phyloP scores from a whole-genome alignment of 2,888 invertebrate genomes.

The Phengaris alcon region DNA sequence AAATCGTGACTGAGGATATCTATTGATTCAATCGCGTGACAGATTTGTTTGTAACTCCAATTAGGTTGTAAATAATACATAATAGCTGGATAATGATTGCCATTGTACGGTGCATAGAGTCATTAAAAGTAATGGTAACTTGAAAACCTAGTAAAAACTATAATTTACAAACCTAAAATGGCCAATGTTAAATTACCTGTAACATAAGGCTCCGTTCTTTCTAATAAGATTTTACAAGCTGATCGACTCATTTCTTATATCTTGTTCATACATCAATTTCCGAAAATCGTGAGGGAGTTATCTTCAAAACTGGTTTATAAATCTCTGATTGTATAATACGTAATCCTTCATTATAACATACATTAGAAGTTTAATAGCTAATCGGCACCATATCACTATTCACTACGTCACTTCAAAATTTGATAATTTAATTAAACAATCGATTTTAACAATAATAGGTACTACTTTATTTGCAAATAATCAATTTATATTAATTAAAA shows the following conservation, averaged over 20 bases:
- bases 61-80: conserved; percentile 18
- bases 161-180: not conserved
- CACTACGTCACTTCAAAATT: too few relatives aligned
- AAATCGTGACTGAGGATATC: conserved; percentile 4
- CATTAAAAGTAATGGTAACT: not conserved
- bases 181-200: not conserved
- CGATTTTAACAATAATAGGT: not conserved
- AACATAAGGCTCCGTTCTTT: not conserved
- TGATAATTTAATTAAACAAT: too few relatives aligned
- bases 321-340: too few relatives aligned
- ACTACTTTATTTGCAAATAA: not conserved
- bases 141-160: not conserved
- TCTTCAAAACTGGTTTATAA: too few relatives aligned
- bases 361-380: too few relatives aligned
- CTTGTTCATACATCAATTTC: too few relatives aligned
- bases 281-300: too few relatives aligned
- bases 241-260: too few relatives aligned
- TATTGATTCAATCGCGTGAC: conserved; percentile 25
- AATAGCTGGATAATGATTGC: conserved; percentile 5
- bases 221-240: too few relatives aligned
- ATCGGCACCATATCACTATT: too few relatives aligned
- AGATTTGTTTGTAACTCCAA: conserved; percentile 24
- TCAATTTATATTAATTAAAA: not conserved
- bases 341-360: too few relatives aligned
- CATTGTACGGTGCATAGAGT: conserved; percentile 12